These are phyloP conservation scores for Zosterops pallidus DNA, from an alignment of 2,113 vertebrate genomes.

Conservation along the genomic window DNA sequence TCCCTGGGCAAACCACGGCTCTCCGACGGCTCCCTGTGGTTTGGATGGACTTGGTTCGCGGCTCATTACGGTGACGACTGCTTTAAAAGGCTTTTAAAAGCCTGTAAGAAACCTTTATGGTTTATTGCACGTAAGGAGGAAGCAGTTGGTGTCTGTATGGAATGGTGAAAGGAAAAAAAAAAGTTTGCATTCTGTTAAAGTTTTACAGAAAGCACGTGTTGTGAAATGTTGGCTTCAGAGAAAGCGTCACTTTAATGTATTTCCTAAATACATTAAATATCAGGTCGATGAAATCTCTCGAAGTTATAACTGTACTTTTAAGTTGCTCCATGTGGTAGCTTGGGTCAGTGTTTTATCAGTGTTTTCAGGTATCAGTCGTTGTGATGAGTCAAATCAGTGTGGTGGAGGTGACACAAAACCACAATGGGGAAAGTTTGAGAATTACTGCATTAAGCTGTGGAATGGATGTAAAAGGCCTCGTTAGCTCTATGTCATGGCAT, in stretches of 20 bases:
- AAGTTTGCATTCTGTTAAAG: neutral
- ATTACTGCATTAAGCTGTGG: neutral
- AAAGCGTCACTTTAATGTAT: fast-evolving
- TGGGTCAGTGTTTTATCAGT: fast-evolving
- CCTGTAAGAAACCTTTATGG: neutral
- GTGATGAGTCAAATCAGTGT: neutral
- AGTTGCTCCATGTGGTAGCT: neutral
- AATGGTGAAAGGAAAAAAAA: too few species aligned
- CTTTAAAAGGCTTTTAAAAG: neutral
- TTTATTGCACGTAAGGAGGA: neutral
- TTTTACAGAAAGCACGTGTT: neutral
- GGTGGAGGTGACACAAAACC: neutral
- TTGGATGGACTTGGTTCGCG: neutral
- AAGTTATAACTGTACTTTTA: neutral
- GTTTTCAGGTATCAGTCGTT: neutral
- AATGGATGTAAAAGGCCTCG: fast-evolving
- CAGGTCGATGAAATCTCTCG: neutral
- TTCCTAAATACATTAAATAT: neutral
- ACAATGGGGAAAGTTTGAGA: neutral
- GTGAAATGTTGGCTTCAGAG: neutral
- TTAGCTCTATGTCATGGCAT: neutral
- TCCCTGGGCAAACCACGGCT: neutral
- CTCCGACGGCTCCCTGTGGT: neutral
- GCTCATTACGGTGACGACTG: neutral
- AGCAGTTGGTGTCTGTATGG: neutral